These are phyloP conservation scores for Semaprochilodus insignis DNA, from an alignment of 2,797 vertebrate genomes.

Conservation along the genomic window DNA sequence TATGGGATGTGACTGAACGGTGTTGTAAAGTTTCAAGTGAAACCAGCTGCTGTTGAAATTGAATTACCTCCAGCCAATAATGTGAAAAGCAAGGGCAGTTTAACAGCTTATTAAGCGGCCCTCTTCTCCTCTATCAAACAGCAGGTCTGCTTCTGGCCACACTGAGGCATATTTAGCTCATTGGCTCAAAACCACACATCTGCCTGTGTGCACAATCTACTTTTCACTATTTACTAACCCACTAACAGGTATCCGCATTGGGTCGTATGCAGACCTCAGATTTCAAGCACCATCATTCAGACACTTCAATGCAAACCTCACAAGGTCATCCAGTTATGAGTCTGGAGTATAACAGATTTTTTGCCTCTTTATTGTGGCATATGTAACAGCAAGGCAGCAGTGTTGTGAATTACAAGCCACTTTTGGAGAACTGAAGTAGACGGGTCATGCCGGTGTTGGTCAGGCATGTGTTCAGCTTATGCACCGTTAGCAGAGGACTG, in stretches of 20 bases:
- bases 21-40: constrained; percentile 80
- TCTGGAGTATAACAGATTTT: not conserved
- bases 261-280: not conserved
- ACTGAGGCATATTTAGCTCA: constrained; percentile 29
- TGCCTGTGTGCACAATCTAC: constrained; percentile 14
- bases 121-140: constrained; percentile 53
- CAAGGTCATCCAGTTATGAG: not conserved
- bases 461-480: constrained; percentile 76
- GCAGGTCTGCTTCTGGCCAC: constrained; percentile 37
- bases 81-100: constrained; percentile 79
- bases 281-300: not conserved
- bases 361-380: not conserved
- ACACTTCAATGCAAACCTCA: not conserved
- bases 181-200: not conserved
- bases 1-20: constrained; percentile 77
- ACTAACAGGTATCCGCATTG: not conserved
- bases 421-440: constrained; percentile 69
- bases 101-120: constrained; percentile 76
- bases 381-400: not conserved
- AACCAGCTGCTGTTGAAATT: constrained; percentile 82
- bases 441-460: constrained; percentile 74
- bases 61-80: constrained; percentile 76
- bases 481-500: constrained; percentile 67
- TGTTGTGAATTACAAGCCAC: constrained; percentile 50
- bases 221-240: constrained; percentile 19